A percentile compares a stretch with the other conserved stretches of the same genome.
These are phyloP conservation scores for Notodonta ziczac DNA, from an alignment of 2,888 invertebrate genomes.

Conservation along the genomic window DNA sequence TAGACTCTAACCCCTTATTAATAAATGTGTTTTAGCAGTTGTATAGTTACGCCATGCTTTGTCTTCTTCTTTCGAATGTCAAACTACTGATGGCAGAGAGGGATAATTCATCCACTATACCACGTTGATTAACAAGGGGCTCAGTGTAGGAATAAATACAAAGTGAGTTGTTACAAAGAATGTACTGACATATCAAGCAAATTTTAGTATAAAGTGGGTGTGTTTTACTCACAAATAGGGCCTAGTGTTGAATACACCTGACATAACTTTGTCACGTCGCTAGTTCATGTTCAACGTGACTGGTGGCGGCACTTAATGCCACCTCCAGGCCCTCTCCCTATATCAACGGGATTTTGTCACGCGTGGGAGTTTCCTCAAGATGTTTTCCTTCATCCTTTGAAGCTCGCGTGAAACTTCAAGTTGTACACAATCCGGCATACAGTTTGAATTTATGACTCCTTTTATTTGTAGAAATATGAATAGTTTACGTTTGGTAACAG, in stretches of 20 bases:
- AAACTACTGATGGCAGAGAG: too few species aligned
- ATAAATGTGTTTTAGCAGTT: too few species aligned
- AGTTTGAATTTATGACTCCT: background rate
- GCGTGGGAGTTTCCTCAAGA: background rate
- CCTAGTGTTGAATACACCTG: background rate
- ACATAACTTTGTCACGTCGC: slow-evolving; percentile 1
- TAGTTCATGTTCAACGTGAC: slow-evolving; percentile 2
- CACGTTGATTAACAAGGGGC: too few species aligned
- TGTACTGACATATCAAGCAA: background rate
- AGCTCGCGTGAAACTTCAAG: slow-evolving; percentile 1
- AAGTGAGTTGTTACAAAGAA: too few species aligned
- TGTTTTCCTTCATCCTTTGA: slow-evolving; percentile 4
- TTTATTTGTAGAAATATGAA: background rate
- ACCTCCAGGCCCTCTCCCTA: background rate
- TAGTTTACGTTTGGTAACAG: background rate
- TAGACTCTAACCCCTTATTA: too few species aligned
- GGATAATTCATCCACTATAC: too few species aligned
- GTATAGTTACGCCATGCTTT: too few species aligned
- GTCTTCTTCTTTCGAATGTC: too few species aligned
- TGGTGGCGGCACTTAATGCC: background rate
- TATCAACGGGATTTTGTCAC: background rate
- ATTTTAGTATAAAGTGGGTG: background rate
- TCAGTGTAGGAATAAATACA: background rate
- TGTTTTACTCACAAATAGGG: too few species aligned
- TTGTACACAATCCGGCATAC: background rate